Evolutionary conservation across 2,797 vertebrate genomes (phyloP).

Genomic region (Limosa lapponica): DNA sequence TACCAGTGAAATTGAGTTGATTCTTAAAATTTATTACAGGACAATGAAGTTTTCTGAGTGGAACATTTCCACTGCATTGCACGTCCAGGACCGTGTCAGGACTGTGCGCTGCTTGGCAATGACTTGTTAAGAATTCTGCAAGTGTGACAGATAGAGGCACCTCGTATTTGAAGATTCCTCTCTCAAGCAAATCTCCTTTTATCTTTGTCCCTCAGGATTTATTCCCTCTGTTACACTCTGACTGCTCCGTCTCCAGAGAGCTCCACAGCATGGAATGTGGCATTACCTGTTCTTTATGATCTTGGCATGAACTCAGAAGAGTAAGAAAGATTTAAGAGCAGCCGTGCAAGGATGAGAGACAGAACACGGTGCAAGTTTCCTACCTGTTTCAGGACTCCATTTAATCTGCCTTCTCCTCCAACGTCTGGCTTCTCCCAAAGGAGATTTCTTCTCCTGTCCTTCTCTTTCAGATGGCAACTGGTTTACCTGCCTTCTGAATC

Average conservation of each 20-base stretch:
- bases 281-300: background rate
- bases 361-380: background rate
- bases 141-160: background rate
- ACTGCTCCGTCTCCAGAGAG: background rate
- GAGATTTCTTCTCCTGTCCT: background rate
- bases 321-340: background rate
- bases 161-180: background rate
- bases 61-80: background rate
- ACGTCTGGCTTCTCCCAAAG: background rate
- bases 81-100: background rate
- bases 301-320: background rate
- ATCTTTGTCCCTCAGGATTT: conserved; percentile 36
- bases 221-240: background rate
- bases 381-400: background rate
- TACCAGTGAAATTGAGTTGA: background rate
- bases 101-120: background rate
- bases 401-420: background rate
- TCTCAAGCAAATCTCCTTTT: conserved; percentile 6
- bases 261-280: background rate
- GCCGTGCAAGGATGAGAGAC: background rate
- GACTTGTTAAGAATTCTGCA: background rate
- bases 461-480: background rate
- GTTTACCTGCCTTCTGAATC: background rate
- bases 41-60: background rate
- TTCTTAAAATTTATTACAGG: background rate